Evolutionary conservation across 2,797 vertebrate genomes (phyloP), one percentile per base, ranked within the genome.

Genomic region (Pseudomugil tenellus): DNA sequence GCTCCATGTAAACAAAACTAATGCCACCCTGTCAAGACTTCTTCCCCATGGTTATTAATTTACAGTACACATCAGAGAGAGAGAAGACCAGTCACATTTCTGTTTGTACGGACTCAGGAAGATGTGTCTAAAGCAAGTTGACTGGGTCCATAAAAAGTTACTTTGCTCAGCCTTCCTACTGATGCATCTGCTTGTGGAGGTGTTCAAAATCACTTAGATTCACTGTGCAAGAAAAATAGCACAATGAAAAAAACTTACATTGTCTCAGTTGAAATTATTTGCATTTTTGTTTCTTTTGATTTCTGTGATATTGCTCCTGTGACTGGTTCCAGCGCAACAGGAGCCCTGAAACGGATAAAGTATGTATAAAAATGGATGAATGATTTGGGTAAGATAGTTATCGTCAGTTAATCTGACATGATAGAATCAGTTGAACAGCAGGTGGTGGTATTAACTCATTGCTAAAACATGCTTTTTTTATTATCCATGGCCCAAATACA

Each of bases 371-470:
- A n/a, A 43, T 43, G 41, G 19, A n/a, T 43, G 41, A 4, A 43
- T 43, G 41, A 17, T 43, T 43, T n/a, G 41, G 41, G 6, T 37
- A 16, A 37, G 35, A 16, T 37, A 6, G 26, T 53, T 53, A 16
- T 7, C 19, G 14, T 29, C 14, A 53, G 23, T 58, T 21, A 58
- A 25, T 58, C 34, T 39, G 29, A 0, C 4, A 43, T 41, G 2
- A 55, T 57, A 5, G 0, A 14, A 14, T 41, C 29, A 70, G 3
- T 5, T 14, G 21, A 67, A 67, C 77, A 84, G 80, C 63, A 83
- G 77, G n/a, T 69, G 79, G 86, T 75, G 74, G 74, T 17, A 54
- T 71, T 16, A 0, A 23, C 43, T 61, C 46, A 70, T 34, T 34
- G 46, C 12, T 17, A 54, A 2, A 52, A 34, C 17, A 69, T 26